Base-by-base conservation (phyloP, 2,113 vertebrate genomes). In the Labeo rohita region DNA sequence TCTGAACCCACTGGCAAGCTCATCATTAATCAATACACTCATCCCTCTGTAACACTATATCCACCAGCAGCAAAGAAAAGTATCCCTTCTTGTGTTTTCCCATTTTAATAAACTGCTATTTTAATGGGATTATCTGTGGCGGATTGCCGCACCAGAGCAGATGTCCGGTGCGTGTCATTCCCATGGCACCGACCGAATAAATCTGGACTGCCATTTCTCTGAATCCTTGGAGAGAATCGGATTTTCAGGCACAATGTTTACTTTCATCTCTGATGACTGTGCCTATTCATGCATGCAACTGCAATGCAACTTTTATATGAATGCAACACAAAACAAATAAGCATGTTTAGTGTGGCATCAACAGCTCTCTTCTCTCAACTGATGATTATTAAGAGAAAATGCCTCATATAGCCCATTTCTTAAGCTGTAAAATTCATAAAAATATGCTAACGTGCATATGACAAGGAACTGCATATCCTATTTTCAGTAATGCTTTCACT, bases 51-150 rank as follows among this genome's bases (percentile, higher is more conserved):
- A 94, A 93, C 92, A 80, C 66, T 92, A 94, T 90, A 93, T 56
- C 85, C 88, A 85, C 73, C 23, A 89, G 89, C 45, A 83, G 87
- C 87, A 89, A 88, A 90, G 82, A 86, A 83, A 90, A 89, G 83
- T 90, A 88, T 77, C 89, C 81, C 82, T 89, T 91, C 89, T 86
- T 85, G 86, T 70, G 87, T 89, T 90, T 93, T 89, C 86, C 90
- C 23, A 45, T 90, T 89, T 91, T 93, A 92, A 94, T 95, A 90
- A 94, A 94, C 77, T 70, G 85, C 59, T 16, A 85, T 89, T 89
- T 89, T 89, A 89, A 89, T 85, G 85, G 88, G 85, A 89, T 89
- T 89, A 89, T 87, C 59, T 87, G 65, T 45, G 82, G 72, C 63
- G 49, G 70, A 84, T 84, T 84, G 77, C 82, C 49, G 34, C 70